phyloP scores from a whole-genome alignment of 2,888 invertebrate genomes.

The Chironomus riparius region DNA sequence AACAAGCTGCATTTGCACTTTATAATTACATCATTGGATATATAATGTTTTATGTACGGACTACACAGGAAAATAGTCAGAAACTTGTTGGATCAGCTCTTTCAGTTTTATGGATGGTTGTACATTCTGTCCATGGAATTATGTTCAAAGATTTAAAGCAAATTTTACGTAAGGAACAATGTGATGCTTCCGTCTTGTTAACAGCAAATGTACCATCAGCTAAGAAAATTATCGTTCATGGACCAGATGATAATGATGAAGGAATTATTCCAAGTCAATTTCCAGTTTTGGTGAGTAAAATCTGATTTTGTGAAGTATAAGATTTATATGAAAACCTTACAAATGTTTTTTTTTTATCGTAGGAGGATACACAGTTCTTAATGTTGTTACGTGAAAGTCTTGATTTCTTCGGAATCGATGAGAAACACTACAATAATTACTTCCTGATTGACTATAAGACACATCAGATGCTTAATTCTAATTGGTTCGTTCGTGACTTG shows the following conservation, averaged over 20 bases:
- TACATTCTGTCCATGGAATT: slow-evolving; percentile 96
- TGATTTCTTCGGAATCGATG: slow-evolving; percentile 95
- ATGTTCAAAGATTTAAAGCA: slow-evolving; percentile 99
- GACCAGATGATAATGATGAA: slow-evolving; percentile 59
- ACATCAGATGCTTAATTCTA: slow-evolving; percentile 96
- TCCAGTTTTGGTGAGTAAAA: slow-evolving; percentile 52
- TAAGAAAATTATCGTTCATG: slow-evolving; percentile 97
- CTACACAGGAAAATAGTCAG: slow-evolving; percentile 92
- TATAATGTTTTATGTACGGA: slow-evolving; percentile 97
- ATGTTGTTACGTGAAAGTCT: slow-evolving; percentile 91
- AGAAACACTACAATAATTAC: slow-evolving; percentile 76
- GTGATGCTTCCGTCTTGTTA: slow-evolving; percentile 92
- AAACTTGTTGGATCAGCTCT: slow-evolving; percentile 90
- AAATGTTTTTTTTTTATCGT: slow-evolving; percentile 36
- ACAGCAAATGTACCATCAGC: slow-evolving; percentile 99
- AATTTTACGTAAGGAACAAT: slow-evolving; percentile 96
- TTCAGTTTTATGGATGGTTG: slow-evolving; percentile 96
- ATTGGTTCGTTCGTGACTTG: slow-evolving; percentile 89
- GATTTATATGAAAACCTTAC: background rate
- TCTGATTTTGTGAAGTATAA: background rate
- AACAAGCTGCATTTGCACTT: slow-evolving; percentile 94
- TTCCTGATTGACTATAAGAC: slow-evolving; percentile 98
- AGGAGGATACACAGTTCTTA: slow-evolving; percentile 93
- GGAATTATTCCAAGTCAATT: slow-evolving; percentile 97
- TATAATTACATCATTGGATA: slow-evolving; percentile 99